These are phyloP conservation scores for Thysanoteuthis rhombus DNA, from an alignment of 2,888 invertebrate genomes.

Conservation along the genomic window DNA sequence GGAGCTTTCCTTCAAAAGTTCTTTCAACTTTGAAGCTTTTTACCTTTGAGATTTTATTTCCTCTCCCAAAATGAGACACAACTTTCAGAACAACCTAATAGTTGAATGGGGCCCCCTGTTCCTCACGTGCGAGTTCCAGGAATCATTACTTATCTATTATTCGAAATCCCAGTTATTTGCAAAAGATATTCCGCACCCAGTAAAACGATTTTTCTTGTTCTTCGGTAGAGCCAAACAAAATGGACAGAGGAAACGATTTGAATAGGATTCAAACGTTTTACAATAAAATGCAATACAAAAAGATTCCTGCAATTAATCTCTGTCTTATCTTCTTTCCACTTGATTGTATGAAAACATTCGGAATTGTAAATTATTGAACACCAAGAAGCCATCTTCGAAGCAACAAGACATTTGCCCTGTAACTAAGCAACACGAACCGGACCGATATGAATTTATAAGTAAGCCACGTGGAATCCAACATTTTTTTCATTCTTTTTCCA, in stretches of 20 bases:
- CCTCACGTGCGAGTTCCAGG: no score
- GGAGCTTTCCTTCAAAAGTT: no score
- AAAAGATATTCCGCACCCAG: no score
- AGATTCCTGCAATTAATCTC: neutral
- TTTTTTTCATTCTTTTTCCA: neutral
- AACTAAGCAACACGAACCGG: neutral
- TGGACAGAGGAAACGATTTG: neutral
- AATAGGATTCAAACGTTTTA: neutral
- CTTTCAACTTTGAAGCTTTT: no score
- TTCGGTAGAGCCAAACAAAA: neutral
- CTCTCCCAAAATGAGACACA: no score
- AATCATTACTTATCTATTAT: no score
- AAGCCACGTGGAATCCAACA: neutral
- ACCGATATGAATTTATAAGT: constrained; percentile 12
- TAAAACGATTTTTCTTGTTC: neutral
- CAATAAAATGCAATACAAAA: neutral
- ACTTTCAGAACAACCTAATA: no score
- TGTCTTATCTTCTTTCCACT: neutral
- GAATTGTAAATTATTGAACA: neutral
- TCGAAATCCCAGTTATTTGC: no score
- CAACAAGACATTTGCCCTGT: neutral
- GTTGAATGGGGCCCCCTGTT: no score
- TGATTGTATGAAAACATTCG: neutral
- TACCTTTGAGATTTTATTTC: no score
- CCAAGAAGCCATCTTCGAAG: neutral